Base-by-base conservation (phyloP, 2,113 vertebrate species). In the Alosa alosa region DNA sequence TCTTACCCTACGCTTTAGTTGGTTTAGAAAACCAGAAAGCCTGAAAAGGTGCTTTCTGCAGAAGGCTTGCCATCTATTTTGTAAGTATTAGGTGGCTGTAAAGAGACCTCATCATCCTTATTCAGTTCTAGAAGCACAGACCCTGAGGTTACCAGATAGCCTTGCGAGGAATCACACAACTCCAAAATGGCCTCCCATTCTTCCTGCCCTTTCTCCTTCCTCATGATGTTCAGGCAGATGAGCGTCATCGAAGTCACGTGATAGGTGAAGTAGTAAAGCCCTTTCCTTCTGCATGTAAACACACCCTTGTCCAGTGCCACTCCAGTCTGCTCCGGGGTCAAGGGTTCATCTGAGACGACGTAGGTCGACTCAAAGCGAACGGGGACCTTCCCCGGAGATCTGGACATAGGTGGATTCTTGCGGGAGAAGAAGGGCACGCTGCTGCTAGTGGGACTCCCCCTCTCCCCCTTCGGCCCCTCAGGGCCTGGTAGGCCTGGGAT, bases 201-300 rank as follows among this genome's bases (percentile, higher is more conserved):
- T 95, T 89, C 31, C 2, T 17, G 10, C 72, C 72, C 72, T 4
- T 17, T 39, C 36, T 39, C 13, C 31, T 6, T 78, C 72, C 39
- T 78, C 15, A 78, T 36, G 10, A 97, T 17, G 0, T 9, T 93
- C 68, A 97, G 49, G 1, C 96, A 97, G 15, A 96, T 91, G 78
- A 89, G 91, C 3, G 87, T 89, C 0, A 89, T 88, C 0, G 95
- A 96, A 1, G 95, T 96, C 91, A 94, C 90, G 0, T 97, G 96
- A 89, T 96, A 97, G 84, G 95, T 95, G 88, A 97, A 96, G 87
- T 94, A 97, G 90, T 97, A 97, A 78, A 95, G 84, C 4, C 96
- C 97, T 0, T 95, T 89, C 55, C 94, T 78, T 0, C 0, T 50
- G 86, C 96, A 96, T 2, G 1, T 90, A 90, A 97, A 97, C 22